These are phyloP conservation scores for Gastrophysa polygoni DNA, from an alignment of 2,888 invertebrate genomes.

Conservation along the genomic window DNA sequence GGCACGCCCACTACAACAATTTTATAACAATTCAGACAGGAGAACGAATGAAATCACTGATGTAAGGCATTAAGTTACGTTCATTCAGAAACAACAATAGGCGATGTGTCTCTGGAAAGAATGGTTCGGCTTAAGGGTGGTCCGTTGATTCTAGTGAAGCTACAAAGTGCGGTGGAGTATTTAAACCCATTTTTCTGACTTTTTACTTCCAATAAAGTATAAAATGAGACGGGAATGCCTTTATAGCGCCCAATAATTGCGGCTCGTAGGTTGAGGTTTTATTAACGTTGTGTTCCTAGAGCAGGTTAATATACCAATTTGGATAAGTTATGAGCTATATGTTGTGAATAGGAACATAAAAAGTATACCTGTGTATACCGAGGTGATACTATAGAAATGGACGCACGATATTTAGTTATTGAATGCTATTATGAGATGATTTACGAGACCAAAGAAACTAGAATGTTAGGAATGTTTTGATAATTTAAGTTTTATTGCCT, in stretches of 20 bases:
- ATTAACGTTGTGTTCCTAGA: slow-evolving; percentile 16
- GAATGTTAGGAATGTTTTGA: background rate
- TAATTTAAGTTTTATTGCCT: background rate
- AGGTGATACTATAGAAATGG: background rate
- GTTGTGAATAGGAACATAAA: slow-evolving; percentile 1
- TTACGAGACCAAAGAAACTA: background rate
- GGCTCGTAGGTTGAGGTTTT: slow-evolving; percentile 15
- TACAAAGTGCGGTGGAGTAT: slow-evolving; percentile 18
- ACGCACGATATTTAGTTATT: background rate
- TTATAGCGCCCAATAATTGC: slow-evolving; percentile 20
- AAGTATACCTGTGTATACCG: background rate
- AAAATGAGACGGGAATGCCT: slow-evolving; percentile 17
- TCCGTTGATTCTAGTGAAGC: slow-evolving; percentile 31
- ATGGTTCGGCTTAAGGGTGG: slow-evolving; percentile 38
- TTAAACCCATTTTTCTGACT: slow-evolving; percentile 12
- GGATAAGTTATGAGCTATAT: slow-evolving; percentile 18
- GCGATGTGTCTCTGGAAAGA: slow-evolving; percentile 42
- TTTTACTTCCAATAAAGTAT: slow-evolving; percentile 17
- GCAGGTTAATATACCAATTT: slow-evolving; percentile 23
- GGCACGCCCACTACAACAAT: slow-evolving; percentile 31
- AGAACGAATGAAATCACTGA: slow-evolving; percentile 31
- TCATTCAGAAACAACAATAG: slow-evolving; percentile 43
- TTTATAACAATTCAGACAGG: slow-evolving; percentile 24
- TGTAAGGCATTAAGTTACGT: slow-evolving; percentile 43
- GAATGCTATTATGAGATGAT: background rate